Evolutionary conservation across 2,888 invertebrate genomes (phyloP), one percentile per base, ranked within the genome.

Genomic region (Oeneis ivallda): DNA sequence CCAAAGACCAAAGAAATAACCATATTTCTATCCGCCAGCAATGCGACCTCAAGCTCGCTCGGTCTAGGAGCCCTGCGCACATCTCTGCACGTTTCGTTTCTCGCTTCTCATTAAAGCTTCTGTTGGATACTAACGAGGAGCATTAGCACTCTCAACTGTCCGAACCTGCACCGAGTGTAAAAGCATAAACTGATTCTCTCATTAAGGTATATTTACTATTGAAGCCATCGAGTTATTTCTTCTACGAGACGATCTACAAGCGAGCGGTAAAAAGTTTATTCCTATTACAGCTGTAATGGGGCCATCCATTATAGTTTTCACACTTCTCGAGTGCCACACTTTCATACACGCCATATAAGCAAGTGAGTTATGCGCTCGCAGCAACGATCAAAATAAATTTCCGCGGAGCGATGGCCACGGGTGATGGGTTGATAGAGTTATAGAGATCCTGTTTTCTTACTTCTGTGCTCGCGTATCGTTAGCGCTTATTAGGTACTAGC

Each of bases 181-280:
- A 17, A 13, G 19, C 41, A 13, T 13, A 9, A 10, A 37, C 37
- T 2, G 56, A 41, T 7, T 26, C 10, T 13, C 11, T 39, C 56
- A 56, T 56, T 56, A 56, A 39, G 19, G 56, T 39, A 39, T 56
- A 19, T 56, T 56, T 56, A 56, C 41, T 54, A 13, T 54, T 15
- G 37, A 3, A 11, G 7, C 39, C 41, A 7, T 56, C 13, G 39
- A 56, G 39, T 19, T 56, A 56, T 54, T 39, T n/a, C 37, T 53
- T 37, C 54, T 13, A 19, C 17, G 17, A n/a, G 15, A 17, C 37
- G 54, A 17, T 39, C n/a, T 37, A 34, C 9, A 15, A 17, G 15
- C 34, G 34, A 32, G 8, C 34, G n/a, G 15, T 37, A 53, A 54
- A 54, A 54, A 17, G 17, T 56, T 13, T 39, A 56, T 19, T 39